These are phyloP conservation scores for Heterodera carotae DNA, from an alignment of 1,140 invertebrate species.

Conservation along the genomic window DNA sequence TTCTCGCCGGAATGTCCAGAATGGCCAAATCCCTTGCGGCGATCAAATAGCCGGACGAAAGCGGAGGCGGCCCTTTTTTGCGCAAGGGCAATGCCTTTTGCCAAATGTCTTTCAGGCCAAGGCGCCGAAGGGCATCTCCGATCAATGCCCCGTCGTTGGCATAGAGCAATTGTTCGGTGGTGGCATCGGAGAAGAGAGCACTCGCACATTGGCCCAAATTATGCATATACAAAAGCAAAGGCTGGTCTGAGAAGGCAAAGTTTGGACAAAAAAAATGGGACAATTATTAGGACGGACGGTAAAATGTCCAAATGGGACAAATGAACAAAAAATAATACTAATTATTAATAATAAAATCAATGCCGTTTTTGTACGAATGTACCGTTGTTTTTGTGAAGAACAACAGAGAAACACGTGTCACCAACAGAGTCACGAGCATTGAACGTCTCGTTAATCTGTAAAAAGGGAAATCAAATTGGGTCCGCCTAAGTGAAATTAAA, in stretches of 20 bases:
- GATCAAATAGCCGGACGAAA: constrained; percentile 48
- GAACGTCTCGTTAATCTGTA: constrained; percentile 60
- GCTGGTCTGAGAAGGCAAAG: constrained; percentile 45
- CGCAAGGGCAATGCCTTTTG: not conserved
- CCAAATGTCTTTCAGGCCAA: constrained; percentile 45
- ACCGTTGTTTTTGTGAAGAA: constrained; percentile 54
- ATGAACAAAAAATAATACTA: too few species aligned
- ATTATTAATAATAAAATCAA: too few species aligned
- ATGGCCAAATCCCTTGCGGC: constrained; percentile 42
- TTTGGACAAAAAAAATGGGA: too few species aligned
- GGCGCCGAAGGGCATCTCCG: constrained; percentile 46
- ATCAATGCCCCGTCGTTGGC: constrained; percentile 41
- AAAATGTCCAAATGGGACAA: too few species aligned
- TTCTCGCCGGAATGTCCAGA: constrained; percentile 36
- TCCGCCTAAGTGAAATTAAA: too few species aligned
- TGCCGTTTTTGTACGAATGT: too few species aligned
- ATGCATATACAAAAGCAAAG: constrained; percentile 59
- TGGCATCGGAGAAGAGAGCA: constrained; percentile 60
- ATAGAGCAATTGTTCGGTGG: constrained; percentile 56
- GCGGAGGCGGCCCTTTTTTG: not conserved
- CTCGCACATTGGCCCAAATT: constrained; percentile 51
- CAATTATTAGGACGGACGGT: too few species aligned
- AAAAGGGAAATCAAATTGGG: too few species aligned
- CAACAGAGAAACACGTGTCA: constrained; percentile 55
- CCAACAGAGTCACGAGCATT: constrained; percentile 55